phyloP scores from a whole-genome alignment of 2,797 vertebrate species.

The Tenualosa ilisha region DNA sequence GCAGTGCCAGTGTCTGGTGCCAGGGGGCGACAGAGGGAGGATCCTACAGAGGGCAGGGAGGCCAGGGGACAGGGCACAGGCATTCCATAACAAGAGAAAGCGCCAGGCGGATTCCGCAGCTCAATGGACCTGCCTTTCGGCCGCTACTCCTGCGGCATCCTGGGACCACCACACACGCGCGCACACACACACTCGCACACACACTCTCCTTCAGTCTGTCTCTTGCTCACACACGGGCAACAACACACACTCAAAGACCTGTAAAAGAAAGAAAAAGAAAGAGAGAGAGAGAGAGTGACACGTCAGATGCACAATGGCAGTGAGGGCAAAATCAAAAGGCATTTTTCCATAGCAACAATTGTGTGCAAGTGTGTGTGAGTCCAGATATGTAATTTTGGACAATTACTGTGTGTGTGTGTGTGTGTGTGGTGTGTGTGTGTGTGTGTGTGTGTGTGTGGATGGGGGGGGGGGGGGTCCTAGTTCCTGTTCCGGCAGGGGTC shows the following conservation, averaged over 20 bases:
- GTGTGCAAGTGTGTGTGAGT: neutral
- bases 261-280: slow-evolving; percentile 37
- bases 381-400: neutral
- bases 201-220: neutral
- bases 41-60: slow-evolving; percentile 67
- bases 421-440: neutral
- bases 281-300: slow-evolving; percentile 27
- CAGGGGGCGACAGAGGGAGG: slow-evolving; percentile 38
- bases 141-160: neutral
- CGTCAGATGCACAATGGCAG: neutral
- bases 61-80: slow-evolving; percentile 50
- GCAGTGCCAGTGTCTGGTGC: neutral
- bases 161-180: neutral
- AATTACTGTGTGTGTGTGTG: neutral
- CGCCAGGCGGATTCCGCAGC: slow-evolving; percentile 27
- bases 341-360: neutral
- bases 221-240: neutral
- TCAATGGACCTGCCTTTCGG: neutral
- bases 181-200: neutral
- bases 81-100: slow-evolving; percentile 68
- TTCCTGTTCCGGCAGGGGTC: neutral
- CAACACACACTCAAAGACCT: slow-evolving; percentile 30
- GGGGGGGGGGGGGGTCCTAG: neutral
- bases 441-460: neutral
- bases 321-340: neutral